Evolutionary conservation across 1,140 invertebrate genomes (phyloP), one percentile per base, ranked within the genome.

Genomic region (Oncopodura yosiiana): DNA sequence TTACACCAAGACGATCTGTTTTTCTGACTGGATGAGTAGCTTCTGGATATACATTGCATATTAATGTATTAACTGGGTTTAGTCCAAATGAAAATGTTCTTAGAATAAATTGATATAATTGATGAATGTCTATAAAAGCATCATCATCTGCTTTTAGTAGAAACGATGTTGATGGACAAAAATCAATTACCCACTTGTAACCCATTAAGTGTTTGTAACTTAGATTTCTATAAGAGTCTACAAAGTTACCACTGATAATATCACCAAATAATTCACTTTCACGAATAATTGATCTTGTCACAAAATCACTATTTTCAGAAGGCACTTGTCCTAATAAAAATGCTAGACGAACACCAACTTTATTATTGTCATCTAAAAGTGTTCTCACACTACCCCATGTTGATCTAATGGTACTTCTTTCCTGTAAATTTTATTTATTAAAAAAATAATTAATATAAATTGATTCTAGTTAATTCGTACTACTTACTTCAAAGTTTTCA

Each of bases 71-170:
- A 8, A 23, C 23, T 19, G 58, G 60, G 23, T 37, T 57, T 54
- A 30, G 69, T 68, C 0, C 64, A 55, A 1, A 56, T 14, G 41
- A 49, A 50, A 64, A 66, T 12, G 64, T 65, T 32, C 64, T 53
- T 14, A 32, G 48, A 29, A 69, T 56, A 50, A 67, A 66, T 23
- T 66, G 49, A 21, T 66, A 42, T 2, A 75, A 49, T 45, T 71
- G 70, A 39, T 69, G 70, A 16, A 74, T 67, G 56, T 78, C 71
- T 3, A 76, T 58, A 50, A 74, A 74, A 8, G 72, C 68, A 60
- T 77, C 74, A 50, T 77, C 75, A 53, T 77, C 75, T 8, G 71
- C 67, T 64, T 78, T 77, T 5, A 78, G 39, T 16, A 76, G 49
- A 54, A 68, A 69, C 34, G 63, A 59, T 8, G 71, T 66, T 26